Conservation (phyloP, 2,797 vertebrate species). For the Lindbergichthys nudifrons region DNA sequence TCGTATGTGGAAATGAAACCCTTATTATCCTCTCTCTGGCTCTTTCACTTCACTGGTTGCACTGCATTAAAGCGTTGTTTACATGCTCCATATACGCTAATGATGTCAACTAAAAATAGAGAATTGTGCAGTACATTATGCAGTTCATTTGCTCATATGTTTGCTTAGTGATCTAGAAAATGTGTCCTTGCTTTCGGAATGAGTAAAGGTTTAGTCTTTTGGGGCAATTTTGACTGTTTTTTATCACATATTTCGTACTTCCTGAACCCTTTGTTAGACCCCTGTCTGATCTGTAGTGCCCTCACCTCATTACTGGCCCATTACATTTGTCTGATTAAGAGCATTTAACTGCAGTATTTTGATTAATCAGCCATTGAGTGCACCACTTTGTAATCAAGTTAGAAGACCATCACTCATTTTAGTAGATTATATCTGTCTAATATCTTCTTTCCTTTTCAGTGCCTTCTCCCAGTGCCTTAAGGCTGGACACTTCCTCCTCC, state of each 20-base stretch:
- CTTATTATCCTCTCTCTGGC: background rate
- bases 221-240: background rate
- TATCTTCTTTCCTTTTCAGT: conserved; percentile 79
- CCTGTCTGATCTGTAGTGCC: background rate
- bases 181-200: conserved; percentile 8
- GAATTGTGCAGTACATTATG: conserved; percentile 39
- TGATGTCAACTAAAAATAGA: conserved; percentile 59
- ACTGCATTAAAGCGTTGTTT: conserved; percentile 47
- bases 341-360: conserved; percentile 12
- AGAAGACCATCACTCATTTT: background rate
- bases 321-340: conserved; percentile 32
- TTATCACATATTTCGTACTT: background rate
- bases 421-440: background rate
- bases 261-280: background rate
- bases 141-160: conserved; percentile 32
- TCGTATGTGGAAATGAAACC: conserved; percentile 7
- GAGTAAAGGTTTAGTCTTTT: background rate
- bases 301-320: conserved; percentile 9
- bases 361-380: conserved; percentile 12
- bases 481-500: conserved; percentile 87
- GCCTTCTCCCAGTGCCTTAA: conserved; percentile 97
- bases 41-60: conserved; percentile 44
- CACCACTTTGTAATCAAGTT: conserved; percentile 21
- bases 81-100: conserved; percentile 58
- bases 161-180: conserved; percentile 21